Evolutionary conservation across 2,888 invertebrate genomes (phyloP).

Genomic region (Campoletis raptor): DNA sequence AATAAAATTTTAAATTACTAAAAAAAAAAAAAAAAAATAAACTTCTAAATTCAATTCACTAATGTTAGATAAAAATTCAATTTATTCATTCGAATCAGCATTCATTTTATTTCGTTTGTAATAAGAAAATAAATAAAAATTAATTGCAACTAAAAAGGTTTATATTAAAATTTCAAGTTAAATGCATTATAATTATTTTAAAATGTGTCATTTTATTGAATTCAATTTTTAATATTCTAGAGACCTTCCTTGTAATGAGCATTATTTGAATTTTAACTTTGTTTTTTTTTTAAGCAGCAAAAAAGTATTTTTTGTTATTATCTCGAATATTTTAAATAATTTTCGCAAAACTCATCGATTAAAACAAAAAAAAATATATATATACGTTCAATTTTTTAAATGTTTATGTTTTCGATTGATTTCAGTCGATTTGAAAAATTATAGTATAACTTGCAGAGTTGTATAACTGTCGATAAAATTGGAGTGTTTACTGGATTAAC

Average conservation of each 20-base stretch:
- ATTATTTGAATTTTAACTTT: not conserved
- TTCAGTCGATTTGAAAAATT: not conserved
- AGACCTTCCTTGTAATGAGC: not conserved
- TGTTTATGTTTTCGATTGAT: not conserved
- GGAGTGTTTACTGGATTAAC: slow-evolving; percentile 6
- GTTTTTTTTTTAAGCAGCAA: too few species aligned
- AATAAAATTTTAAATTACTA: not conserved
- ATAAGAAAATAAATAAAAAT: too few species aligned
- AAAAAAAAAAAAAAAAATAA: not conserved
- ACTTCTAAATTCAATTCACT: not conserved
- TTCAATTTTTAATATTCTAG: not conserved
- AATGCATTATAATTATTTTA: not conserved
- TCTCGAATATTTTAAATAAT: too few species aligned
- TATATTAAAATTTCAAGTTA: not conserved
- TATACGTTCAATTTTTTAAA: too few species aligned
- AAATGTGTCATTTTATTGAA: not conserved
- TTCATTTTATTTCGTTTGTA: not conserved
- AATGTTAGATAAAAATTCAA: not conserved
- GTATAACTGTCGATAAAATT: not conserved
- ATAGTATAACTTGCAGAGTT: not conserved
- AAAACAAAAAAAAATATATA: too few species aligned
- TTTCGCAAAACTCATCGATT: too few species aligned
- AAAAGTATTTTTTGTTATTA: too few species aligned
- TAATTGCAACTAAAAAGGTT: too few species aligned
- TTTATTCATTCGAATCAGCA: not conserved